Percentiles rank a stretch among this genome's conserved stretches.
Evolutionary conservation across 2,113 vertebrate genomes (phyloP).

Genomic region (Xenopus tropicalis): UCB_Xtro_10.0 CM004447.2:80597001-80597500

Average conservation of each 20-base stretch:
- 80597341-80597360: conserved; percentile 23
- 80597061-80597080: too few relatives aligned
- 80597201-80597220: too few relatives aligned
- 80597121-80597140: too few relatives aligned
- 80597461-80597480: conserved; percentile 11
- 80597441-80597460: conserved; percentile 14
- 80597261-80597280: conserved; percentile 24
- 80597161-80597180: too few relatives aligned
- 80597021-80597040: too few relatives aligned
- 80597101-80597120: too few relatives aligned
- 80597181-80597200: too few relatives aligned
- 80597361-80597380: conserved; percentile 39
- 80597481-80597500: conserved; percentile 6
- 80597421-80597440: conserved; percentile 32
- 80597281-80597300: conserved; percentile 19
- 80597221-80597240: not conserved
- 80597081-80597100: too few relatives aligned
- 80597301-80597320: conserved; percentile 36
- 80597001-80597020: too few relatives aligned
- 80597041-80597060: too few relatives aligned
- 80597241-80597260: conserved; percentile 4
- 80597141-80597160: too few relatives aligned
- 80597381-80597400: conserved; percentile 30
- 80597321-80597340: conserved; percentile 36
- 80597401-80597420: conserved; percentile 30